These are phyloP conservation scores for Neoarius graeffei DNA, from an alignment of 2,113 vertebrate genomes.

Conservation along the genomic window DNA sequence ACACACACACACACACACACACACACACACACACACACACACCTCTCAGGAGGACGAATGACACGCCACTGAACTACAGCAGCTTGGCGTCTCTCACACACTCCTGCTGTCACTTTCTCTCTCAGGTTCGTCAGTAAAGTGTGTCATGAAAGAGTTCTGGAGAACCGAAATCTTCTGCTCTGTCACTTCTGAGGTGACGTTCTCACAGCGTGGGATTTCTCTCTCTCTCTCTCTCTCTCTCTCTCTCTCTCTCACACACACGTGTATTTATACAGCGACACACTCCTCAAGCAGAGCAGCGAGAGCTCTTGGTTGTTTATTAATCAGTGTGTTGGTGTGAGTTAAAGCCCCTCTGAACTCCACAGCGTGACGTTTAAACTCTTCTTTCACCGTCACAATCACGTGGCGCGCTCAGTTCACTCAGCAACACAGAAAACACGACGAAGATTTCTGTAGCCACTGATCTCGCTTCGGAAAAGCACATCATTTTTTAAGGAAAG, in stretches of 20 bases:
- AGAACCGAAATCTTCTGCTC: not conserved
- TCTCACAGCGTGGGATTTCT: slow-evolving; percentile 10
- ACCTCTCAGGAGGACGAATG: not conserved
- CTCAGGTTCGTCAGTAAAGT: not conserved
- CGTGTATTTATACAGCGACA: not conserved
- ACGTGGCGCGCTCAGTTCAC: not conserved
- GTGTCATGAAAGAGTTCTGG: not conserved
- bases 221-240: not conserved
- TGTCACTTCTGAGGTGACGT: slow-evolving; percentile 18
- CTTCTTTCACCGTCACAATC: not conserved
- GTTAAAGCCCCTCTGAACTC: not conserved
- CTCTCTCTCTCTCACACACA: not conserved
- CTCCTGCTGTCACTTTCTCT: slow-evolving; percentile 9
- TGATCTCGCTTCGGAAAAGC: not conserved
- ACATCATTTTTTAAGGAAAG: not conserved
- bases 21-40: slow-evolving; percentile 18
- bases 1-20: slow-evolving; percentile 33
- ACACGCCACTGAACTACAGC: not conserved
- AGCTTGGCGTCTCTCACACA: not conserved
- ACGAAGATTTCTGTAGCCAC: not conserved
- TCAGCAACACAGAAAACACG: not conserved
- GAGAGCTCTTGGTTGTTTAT: not conserved
- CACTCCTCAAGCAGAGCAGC: not conserved
- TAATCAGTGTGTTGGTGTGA: not conserved
- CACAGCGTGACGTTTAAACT: not conserved